A percentile compares a stretch with the other conserved stretches of the same genome.
Evolutionary conservation across 2,888 invertebrate genomes (phyloP).

Genomic region (Mythimna vitellina): DNA sequence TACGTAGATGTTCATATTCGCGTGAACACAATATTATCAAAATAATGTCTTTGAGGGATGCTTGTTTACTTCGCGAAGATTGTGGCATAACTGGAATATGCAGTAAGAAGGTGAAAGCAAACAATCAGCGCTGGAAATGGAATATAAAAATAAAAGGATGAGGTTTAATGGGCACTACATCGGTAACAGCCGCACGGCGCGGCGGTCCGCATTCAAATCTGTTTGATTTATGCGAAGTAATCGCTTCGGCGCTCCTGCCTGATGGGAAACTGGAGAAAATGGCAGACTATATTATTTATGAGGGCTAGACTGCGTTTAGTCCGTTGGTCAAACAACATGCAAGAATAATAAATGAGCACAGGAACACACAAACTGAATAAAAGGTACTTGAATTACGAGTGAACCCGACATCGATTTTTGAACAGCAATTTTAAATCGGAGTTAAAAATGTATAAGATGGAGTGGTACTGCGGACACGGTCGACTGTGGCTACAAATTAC

Average conservation of each 20-base stretch:
- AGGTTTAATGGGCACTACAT: conserved; percentile 75
- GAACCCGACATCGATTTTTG: conserved; percentile 14
- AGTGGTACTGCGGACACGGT: conserved; percentile 24
- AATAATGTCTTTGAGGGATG: conserved; percentile 34
- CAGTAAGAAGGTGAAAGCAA: conserved; percentile 60
- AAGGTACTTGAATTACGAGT: conserved; percentile 30
- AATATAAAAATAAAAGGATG: conserved; percentile 66
- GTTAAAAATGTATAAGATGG: conserved; percentile 41
- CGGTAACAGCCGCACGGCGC: conserved; percentile 72
- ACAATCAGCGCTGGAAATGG: conserved; percentile 64
- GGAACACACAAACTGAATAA: conserved; percentile 42
- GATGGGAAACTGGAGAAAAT: conserved; percentile 66
- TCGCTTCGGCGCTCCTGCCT: conserved; percentile 72
- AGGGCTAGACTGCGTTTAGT: conserved; percentile 54
- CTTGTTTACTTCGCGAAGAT: conserved; percentile 34
- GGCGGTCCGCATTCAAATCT: conserved; percentile 80
- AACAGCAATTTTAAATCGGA: conserved; percentile 28
- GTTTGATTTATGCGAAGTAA: conserved; percentile 83
- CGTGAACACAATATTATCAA: conserved; percentile 40
- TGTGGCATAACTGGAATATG: conserved; percentile 50
- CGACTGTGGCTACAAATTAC: conserved; percentile 31
- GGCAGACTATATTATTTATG: conserved; percentile 64
- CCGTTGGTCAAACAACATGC: conserved; percentile 54
- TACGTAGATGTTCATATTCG: conserved; percentile 39
- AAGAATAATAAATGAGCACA: conserved; percentile 47